phyloP scores from a whole-genome alignment of 2,888 invertebrate species.

The Nycteola revayana region DNA sequence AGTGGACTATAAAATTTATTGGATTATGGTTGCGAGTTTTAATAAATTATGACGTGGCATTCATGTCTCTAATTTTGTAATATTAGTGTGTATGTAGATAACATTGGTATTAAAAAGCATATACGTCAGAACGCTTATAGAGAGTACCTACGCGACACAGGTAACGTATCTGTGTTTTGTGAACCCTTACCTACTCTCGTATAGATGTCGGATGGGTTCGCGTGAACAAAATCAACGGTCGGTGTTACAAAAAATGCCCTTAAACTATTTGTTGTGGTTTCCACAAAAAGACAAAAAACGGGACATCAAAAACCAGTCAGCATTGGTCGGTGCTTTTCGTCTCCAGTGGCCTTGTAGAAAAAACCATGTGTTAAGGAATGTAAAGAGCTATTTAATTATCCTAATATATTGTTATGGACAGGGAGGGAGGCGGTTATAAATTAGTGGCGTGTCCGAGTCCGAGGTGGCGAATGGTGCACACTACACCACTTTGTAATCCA shows the following conservation, averaged over 20 bases:
- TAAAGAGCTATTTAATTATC: slow-evolving; percentile 82
- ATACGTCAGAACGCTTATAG: slow-evolving; percentile 1
- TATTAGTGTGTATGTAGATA: too few species aligned
- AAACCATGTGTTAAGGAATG: slow-evolving; percentile 81
- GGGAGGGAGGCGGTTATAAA: slow-evolving; percentile 75
- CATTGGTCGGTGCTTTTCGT: slow-evolving; percentile 78
- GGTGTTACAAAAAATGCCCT: slow-evolving; percentile 69
- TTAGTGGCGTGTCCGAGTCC: slow-evolving; percentile 56
- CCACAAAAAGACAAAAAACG: slow-evolving; percentile 69
- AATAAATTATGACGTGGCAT: too few species aligned
- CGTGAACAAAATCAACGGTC: slow-evolving; percentile 68
- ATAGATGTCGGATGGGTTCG: slow-evolving; percentile 46
- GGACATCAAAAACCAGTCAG: slow-evolving; percentile 76
- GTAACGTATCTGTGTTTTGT: slow-evolving; percentile 15
- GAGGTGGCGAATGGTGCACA: slow-evolving; percentile 62
- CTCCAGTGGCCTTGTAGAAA: slow-evolving; percentile 69
- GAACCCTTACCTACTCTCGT: slow-evolving; percentile 25
- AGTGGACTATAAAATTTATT: slow-evolving; percentile 34
- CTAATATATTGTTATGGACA: slow-evolving; percentile 80
- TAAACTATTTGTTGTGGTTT: slow-evolving; percentile 79
- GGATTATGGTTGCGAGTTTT: slow-evolving; percentile 15
- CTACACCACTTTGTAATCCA: slow-evolving; percentile 18
- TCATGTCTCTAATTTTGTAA: too few species aligned
- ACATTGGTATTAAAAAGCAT: too few species aligned
- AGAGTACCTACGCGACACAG: slow-evolving; percentile 14